A percentile compares a stretch with the other conserved stretches of the same genome.
Conservation (phyloP, 2,797 vertebrate genomes). For the Sebastes umbrosus region DNA sequence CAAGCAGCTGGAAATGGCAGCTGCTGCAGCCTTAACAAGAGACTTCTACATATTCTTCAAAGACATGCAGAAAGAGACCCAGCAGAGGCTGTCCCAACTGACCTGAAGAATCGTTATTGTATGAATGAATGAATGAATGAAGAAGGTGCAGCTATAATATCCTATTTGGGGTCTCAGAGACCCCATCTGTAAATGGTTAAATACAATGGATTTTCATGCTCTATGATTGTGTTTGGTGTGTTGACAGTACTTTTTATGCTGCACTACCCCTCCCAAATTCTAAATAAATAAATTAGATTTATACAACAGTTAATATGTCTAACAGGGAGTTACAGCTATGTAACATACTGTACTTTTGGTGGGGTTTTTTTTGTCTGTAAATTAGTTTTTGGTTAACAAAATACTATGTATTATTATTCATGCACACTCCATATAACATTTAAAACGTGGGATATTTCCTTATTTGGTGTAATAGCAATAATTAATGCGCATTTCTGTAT, state of each 20-base stretch:
- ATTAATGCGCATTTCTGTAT: not conserved
- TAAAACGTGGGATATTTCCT: not conserved
- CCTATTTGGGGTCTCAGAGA: not conserved
- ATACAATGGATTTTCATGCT: not conserved
- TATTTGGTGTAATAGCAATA: not conserved
- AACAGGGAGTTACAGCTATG: not conserved
- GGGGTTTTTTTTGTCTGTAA: not conserved
- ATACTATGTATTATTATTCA: not conserved
- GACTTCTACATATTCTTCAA: not conserved
- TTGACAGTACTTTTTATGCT: not conserved
- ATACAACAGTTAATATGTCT: not conserved
- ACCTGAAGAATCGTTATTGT: not conserved
- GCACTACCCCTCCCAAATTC: not conserved
- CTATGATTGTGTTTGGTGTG: not conserved
- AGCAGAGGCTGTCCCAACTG: not conserved
- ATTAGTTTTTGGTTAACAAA: not conserved
- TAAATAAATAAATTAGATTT: not conserved
- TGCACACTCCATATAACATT: not conserved
- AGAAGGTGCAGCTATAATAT: not conserved
- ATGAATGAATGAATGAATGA: not conserved
- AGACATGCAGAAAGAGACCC: not conserved
- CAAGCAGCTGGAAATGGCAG: conserved; percentile 14
- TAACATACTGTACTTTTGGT: not conserved
- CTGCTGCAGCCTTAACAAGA: not conserved
- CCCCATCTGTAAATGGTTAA: not conserved